Evolutionary conservation across 2,888 invertebrate species (phyloP), one percentile per base, ranked within the genome.

Genomic region (Hyles lineata): DNA sequence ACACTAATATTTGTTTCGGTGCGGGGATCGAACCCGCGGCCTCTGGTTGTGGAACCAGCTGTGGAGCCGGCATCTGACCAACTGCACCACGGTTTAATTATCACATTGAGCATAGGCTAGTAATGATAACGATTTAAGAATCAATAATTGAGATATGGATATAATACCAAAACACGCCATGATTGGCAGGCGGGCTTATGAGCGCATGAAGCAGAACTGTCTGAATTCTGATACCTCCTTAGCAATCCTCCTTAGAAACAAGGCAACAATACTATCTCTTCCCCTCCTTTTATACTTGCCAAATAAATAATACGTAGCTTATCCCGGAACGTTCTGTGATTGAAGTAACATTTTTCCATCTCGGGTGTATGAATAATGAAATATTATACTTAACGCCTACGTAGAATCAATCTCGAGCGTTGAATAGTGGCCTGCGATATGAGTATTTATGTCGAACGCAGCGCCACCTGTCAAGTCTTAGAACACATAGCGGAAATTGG

Each of bases 401-500:
- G 25, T 15, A 60, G 23, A 60, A 60, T 60, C 15, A 60, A 15
- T 60, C 23, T 25, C 15, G 25, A 25, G 23, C 21, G 23, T 60
- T 15, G 60, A 23, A 60, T 60, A 60, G 60, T 60, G 23, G 25
- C 17, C 60, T 19, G n/a, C 55, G 55, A 55, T 19, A 55, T 43
- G 43, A 23, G 59, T 59, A 23, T 60, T 60, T 60, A 60, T 60
- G 25, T 60, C 25, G 60, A 17, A 60, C 60, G 60, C 60, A 60
- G 60, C 25, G 25, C 60, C 25, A 60, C 25, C 15, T 60, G 60
- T 60, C 60, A 60, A 23, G 60, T 60, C 60, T 60, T 23, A 25
- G 60, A 60, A 60, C 25, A 60, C 25, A 60, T 29, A 25, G 60
- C 60, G 60, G 60, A 60, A 60, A 60, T 60, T 60, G 60, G 25